Conservation (phyloP, 2,113 vertebrate genomes). For the Chascanopsetta lugubris region DNA sequence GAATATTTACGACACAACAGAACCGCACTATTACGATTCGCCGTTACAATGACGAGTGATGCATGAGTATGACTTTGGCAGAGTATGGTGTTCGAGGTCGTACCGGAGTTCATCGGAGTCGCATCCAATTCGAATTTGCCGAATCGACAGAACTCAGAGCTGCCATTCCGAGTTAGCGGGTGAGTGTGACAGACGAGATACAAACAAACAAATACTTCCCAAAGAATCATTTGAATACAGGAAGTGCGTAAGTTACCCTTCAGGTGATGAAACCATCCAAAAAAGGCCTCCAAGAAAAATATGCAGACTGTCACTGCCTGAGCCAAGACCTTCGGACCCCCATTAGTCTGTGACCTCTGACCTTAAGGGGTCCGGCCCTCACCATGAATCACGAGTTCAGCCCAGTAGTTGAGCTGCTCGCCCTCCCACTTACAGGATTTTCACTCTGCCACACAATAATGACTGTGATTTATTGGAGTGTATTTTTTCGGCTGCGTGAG, state of each 20-base stretch:
- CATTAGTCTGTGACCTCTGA: conserved; percentile 44
- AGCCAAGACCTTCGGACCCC: not conserved
- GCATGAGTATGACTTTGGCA: too few species aligned
- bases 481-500: conserved; percentile 15
- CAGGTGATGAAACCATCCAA: not conserved
- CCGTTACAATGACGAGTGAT: too few species aligned
- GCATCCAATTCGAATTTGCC: too few species aligned
- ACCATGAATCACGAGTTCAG: conserved; percentile 23
- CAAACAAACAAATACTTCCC: not conserved
- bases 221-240: not conserved
- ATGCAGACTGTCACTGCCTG: conserved; percentile 18
- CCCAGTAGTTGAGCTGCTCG: conserved; percentile 19
- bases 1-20: too few species aligned
- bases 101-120: too few species aligned
- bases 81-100: too few species aligned
- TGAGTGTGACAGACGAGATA: not conserved
- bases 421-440: conserved; percentile 21
- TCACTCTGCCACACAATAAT: conserved; percentile 22
- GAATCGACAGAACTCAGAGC: too few species aligned
- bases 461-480: conserved; percentile 45
- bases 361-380: conserved; percentile 15
- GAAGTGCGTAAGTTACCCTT: not conserved
- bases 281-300: not conserved
- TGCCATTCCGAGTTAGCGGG: too few species aligned
- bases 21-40: too few species aligned